Conservation (phyloP, 2,888 invertebrate genomes). For the Meiosimyza platycephala region DNA sequence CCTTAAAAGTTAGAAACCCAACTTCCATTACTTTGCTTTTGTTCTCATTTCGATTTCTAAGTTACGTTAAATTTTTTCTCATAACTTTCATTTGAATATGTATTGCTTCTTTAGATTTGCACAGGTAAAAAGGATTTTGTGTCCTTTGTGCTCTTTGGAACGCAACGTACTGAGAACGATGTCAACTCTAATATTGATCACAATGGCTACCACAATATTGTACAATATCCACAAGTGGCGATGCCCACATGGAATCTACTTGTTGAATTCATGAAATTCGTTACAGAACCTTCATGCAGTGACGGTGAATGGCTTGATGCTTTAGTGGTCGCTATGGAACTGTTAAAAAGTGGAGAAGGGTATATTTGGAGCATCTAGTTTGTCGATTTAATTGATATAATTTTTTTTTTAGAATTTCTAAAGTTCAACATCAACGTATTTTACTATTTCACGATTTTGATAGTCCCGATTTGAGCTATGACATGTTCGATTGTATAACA, state of each 20-base stretch:
- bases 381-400: neutral
- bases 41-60: no score
- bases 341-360: constrained; percentile 65
- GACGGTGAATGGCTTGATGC: constrained; percentile 77
- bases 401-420: constrained; percentile 57
- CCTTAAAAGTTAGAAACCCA: no score
- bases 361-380: constrained; percentile 37
- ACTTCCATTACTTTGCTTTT: no score
- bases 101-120: constrained; percentile 71
- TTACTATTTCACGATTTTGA: constrained; percentile 76
- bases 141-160: constrained; percentile 75
- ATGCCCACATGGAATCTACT: constrained; percentile 73
- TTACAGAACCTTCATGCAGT: constrained; percentile 65
- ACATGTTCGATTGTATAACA: constrained; percentile 69
- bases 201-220: constrained; percentile 71
- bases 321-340: constrained; percentile 70
- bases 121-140: constrained; percentile 75
- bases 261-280: constrained; percentile 62
- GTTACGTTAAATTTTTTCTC: no score
- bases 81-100: neutral
- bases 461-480: constrained; percentile 67
- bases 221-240: constrained; percentile 68
- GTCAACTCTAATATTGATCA: constrained; percentile 44
- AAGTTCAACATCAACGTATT: constrained; percentile 69
- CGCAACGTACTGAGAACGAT: constrained; percentile 70